These are phyloP conservation scores for Drosophila orena DNA, from an alignment of 1,140 invertebrate genomes.

Conservation along the genomic window DNA sequence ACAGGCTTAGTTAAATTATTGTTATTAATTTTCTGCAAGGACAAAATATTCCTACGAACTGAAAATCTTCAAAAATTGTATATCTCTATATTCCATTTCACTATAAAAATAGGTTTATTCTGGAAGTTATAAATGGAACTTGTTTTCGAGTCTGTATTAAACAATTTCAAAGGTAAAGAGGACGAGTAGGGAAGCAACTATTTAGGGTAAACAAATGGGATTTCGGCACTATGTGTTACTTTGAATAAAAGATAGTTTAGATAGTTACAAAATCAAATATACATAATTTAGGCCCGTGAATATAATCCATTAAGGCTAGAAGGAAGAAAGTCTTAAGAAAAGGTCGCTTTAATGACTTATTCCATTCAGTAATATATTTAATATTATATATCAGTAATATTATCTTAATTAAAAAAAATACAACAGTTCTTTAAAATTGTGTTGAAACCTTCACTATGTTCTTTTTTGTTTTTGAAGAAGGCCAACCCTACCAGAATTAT, in stretches of 20 bases:
- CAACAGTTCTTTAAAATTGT: slow-evolving; percentile 9
- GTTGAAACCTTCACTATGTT: slow-evolving; percentile 5
- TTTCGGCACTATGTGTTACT: too few relatives aligned
- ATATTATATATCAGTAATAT: slow-evolving; percentile 12
- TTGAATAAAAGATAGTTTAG: too few relatives aligned
- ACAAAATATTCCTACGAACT: too few relatives aligned
- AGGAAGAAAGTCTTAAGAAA: not conserved
- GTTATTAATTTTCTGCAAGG: too few relatives aligned
- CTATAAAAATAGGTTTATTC: not conserved
- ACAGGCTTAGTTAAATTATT: too few relatives aligned
- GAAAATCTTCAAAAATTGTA: too few relatives aligned
- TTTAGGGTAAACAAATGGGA: too few relatives aligned
- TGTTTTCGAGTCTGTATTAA: too few relatives aligned
- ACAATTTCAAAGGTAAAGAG: too few relatives aligned
- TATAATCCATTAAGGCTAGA: not conserved
- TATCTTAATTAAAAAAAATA: slow-evolving; percentile 13
- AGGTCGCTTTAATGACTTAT: slow-evolving; percentile 7
- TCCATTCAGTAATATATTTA: slow-evolving; percentile 12
- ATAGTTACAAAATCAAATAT: too few relatives aligned
- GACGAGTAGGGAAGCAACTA: too few relatives aligned
- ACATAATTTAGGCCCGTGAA: not conserved
- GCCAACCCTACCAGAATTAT: slow-evolving; percentile 14
- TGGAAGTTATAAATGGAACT: too few relatives aligned
- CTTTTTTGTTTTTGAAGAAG: slow-evolving; percentile 5
- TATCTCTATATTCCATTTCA: not conserved